Evolutionary conservation across 2,888 invertebrate genomes (phyloP).

Genomic region (Coleophora deauratella): DNA sequence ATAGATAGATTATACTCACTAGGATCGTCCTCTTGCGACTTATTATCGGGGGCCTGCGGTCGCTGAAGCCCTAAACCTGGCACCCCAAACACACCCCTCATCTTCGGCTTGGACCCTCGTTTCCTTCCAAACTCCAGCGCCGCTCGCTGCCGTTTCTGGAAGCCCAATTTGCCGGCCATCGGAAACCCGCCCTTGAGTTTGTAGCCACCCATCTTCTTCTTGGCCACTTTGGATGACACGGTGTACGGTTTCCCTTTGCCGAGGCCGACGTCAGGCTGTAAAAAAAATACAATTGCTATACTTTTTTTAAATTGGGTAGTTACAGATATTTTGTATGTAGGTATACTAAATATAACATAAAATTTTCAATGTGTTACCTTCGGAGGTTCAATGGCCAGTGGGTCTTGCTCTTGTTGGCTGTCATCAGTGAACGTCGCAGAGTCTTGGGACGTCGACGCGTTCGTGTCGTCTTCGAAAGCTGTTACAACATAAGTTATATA

Average conservation of each 20-base stretch:
- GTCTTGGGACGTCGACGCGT: slow-evolving; percentile 79
- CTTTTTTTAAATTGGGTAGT: no score
- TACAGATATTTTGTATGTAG: no score
- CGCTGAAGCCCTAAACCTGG: slow-evolving; percentile 84
- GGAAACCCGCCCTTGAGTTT: slow-evolving; percentile 79
- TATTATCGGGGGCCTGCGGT: slow-evolving; percentile 74
- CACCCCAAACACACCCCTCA: slow-evolving; percentile 87
- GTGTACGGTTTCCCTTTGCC: slow-evolving; percentile 87
- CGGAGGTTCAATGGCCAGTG: slow-evolving; percentile 37
- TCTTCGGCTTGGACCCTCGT: slow-evolving; percentile 90
- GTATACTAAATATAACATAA: no score
- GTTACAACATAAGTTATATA: slow-evolving; percentile 12
- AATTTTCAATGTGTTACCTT: no score
- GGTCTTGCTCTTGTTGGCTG: slow-evolving; percentile 63
- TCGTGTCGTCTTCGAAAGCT: slow-evolving; percentile 80
- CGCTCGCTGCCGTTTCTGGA: slow-evolving; percentile 82
- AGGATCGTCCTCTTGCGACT: slow-evolving; percentile 63
- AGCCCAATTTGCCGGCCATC: slow-evolving; percentile 78
- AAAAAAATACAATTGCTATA: slow-evolving; percentile 9
- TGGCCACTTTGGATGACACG: slow-evolving; percentile 82
- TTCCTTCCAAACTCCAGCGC: slow-evolving; percentile 84
- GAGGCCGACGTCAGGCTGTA: slow-evolving; percentile 76
- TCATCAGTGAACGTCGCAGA: slow-evolving; percentile 70
- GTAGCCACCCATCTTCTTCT: slow-evolving; percentile 81
- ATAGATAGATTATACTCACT: slow-evolving; percentile 30